A percentile compares a stretch with the other conserved stretches of the same genome.
These are phyloP conservation scores for Nephrotoma appendiculata DNA, from an alignment of 2,888 invertebrate genomes.

Conservation along the genomic window DNA sequence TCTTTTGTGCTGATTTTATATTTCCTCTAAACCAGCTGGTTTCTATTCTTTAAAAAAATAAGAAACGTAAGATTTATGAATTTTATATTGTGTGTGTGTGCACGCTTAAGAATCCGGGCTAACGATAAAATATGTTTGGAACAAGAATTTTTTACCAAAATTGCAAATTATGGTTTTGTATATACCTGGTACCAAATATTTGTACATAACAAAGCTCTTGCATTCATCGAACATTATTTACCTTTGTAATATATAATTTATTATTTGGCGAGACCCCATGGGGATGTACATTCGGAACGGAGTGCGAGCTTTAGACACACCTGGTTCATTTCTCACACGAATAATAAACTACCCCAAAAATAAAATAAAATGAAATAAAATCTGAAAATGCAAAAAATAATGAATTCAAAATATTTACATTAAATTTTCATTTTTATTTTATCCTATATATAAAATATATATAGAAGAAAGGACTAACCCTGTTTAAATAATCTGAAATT, in stretches of 20 bases:
- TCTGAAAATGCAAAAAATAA: background rate
- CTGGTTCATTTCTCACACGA: background rate
- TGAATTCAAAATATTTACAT: background rate
- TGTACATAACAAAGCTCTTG: background rate
- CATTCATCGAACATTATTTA: too few relatives aligned
- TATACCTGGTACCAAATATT: background rate
- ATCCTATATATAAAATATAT: background rate
- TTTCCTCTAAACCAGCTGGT: background rate
- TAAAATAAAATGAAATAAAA: background rate
- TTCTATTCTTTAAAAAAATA: background rate
- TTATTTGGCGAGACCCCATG: background rate
- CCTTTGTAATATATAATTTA: too few relatives aligned
- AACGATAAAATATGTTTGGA: background rate
- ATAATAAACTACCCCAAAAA: background rate
- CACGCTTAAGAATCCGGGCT: background rate
- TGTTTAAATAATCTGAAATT: background rate
- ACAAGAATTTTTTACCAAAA: background rate
- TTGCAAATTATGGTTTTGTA: background rate
- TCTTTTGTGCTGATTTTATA: background rate
- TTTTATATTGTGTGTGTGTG: background rate
- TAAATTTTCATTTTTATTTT: background rate
- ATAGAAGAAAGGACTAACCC: background rate
- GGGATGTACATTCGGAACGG: background rate
- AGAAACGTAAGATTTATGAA: background rate
- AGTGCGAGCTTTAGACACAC: background rate